Conservation (phyloP, 2,888 invertebrate species). For the Phania funesta region DNA sequence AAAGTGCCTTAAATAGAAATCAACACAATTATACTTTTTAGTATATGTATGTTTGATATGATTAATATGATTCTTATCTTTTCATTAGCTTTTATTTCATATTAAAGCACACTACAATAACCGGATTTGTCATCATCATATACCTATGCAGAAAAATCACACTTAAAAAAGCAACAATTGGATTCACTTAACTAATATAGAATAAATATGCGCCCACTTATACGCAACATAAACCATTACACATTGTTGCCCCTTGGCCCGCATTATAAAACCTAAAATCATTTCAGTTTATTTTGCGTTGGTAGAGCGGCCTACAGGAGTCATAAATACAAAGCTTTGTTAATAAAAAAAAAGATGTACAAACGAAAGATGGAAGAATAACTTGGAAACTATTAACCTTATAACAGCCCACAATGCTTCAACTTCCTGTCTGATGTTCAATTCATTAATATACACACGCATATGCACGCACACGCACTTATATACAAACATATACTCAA, state of each 20-base stretch:
- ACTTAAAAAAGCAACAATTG: not conserved
- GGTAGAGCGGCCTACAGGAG: constrained; percentile 16
- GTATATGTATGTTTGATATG: not conserved
- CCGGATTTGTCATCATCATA: not conserved
- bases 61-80: constrained; percentile 21
- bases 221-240: constrained; percentile 6
- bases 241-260: constrained; percentile 48
- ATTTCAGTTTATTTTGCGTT: constrained; percentile 38
- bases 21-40: too few relatives aligned
- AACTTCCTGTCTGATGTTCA: too few relatives aligned
- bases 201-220: not conserved
- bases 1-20: too few relatives aligned
- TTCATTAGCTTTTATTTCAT: constrained; percentile 11
- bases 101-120: not conserved
- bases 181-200: constrained; percentile 18
- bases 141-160: not conserved
- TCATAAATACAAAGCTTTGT: constrained; percentile 9
- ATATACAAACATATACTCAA: too few relatives aligned
- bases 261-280: constrained; percentile 49
- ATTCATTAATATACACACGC: too few relatives aligned
- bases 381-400: constrained; percentile 10
- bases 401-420: too few relatives aligned
- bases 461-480: too few relatives aligned
- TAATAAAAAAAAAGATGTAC: constrained; percentile 9
- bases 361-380: not conserved